Base-by-base conservation (phyloP, 2,113 vertebrate species). In the Neoarius graeffei region DNA sequence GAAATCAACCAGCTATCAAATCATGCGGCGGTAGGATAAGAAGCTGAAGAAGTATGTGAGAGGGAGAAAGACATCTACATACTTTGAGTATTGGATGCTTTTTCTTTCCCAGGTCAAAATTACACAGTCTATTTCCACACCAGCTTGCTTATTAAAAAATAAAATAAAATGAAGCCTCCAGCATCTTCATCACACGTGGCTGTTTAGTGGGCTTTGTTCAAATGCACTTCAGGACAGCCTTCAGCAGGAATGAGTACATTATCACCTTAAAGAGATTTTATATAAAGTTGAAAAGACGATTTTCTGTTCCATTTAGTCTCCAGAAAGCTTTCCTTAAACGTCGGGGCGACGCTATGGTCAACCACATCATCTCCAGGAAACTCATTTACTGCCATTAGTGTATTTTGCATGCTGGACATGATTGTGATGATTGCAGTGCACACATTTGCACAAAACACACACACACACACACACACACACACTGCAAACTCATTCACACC, bases 291-390 rank as follows among this genome's bases (percentile, higher is more conserved):
- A 76, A 57, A 52, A 23, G 23, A 54, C 4, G 27, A 19, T 54
- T 88, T 87, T 64, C 66, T 77, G 50, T 89, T 80, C 85, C 71
- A 86, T 88, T 88, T 59, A 80, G 30, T 85, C 30, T 69, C 50
- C 13, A 52, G 69, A 59, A 90, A 87, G 80, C 85, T 90, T 87
- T 87, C 82, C 77, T 59, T 35, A 62, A 71, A 66, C 11, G 62
- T 66, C 57, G 67, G 30, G 27, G 30, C 0, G 14, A 42, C 0
- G 11, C 25, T n/a, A 5, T 27, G 30, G 27, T 73, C 30, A 42
- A 73, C 8, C 30, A 0, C 73, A 25, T 5, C 42, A 0, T 52
- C 42, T 57, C 13, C 20, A 4, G 30, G 84, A 82, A 77, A 1
- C 59, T 82, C 50, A 76, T 50, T 62, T 64, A 80, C 14, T 54